phyloP scores from a whole-genome alignment of 2,888 invertebrate species.

The Sceliomorpha sp. region DNA sequence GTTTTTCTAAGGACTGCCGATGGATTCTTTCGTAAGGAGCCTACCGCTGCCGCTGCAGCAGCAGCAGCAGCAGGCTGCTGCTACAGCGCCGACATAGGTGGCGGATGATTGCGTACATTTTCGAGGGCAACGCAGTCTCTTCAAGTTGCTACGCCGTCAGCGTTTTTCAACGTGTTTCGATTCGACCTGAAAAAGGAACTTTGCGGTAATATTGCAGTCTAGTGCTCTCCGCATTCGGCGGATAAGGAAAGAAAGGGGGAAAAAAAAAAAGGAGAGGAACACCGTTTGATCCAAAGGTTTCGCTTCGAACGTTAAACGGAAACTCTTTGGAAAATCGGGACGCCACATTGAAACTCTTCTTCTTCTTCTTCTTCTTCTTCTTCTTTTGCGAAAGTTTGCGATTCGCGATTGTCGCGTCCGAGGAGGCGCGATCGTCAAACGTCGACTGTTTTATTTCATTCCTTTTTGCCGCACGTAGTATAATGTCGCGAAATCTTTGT shows the following conservation, averaged over 20 bases:
- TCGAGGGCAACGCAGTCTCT: conserved; percentile 52
- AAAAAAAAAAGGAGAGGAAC: conserved; percentile 5
- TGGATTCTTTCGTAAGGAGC: conserved; percentile 26
- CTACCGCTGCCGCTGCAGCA: too few relatives aligned
- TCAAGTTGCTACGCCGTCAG: conserved; percentile 53
- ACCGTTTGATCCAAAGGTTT: conserved; percentile 42
- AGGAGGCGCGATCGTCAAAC: conserved; percentile 2
- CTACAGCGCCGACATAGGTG: conserved; percentile 6
- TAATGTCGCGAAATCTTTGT: conserved; percentile 22
- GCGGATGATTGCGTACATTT: conserved; percentile 58
- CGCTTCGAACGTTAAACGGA: conserved; percentile 38
- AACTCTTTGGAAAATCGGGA: conserved; percentile 38
- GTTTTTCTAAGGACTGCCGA: conserved; percentile 49
- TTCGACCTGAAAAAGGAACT: conserved; percentile 34
- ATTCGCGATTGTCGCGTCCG: conserved; percentile 22
- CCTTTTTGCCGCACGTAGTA: conserved; percentile 17
- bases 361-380: too few relatives aligned
- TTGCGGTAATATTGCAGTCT: conserved; percentile 52
- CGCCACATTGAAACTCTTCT: conserved; percentile 36
- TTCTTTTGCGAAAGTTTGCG: conserved; percentile 33
- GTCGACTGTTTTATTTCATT: conserved; percentile 18
- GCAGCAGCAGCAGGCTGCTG: too few relatives aligned
- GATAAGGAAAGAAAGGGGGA: conserved; percentile 12
- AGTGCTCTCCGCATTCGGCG: conserved; percentile 31
- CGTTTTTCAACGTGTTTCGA: conserved; percentile 50